Base-by-base conservation (phyloP, 2,888 invertebrate species). In the Abscondita cerata region DNA sequence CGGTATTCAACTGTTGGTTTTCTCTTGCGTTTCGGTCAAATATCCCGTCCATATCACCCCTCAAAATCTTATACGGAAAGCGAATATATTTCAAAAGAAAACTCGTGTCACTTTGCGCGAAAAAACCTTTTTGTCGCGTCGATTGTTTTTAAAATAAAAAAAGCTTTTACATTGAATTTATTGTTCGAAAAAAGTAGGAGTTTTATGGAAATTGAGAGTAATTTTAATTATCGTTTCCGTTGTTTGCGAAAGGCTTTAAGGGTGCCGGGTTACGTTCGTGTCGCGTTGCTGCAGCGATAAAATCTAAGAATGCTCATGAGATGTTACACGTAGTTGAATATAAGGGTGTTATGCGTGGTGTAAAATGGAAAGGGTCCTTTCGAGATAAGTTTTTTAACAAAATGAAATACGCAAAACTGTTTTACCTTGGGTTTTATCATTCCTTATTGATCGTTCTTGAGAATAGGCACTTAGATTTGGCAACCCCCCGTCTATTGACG, bases 271-370 rank as follows among this genome's bases (percentile, higher is more conserved):
- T n/a, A n/a, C 25, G 6, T 25, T 25, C 6, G 25, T 6, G 6
- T 6, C 25, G 54, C 54, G 60, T 48, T 46, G 31, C 18, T 54
- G 50, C 34, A 54, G 34, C 40, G 61, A 61, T 61, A 56, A 61
- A 61, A 61, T 61, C 61, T 46, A 47, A 52, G 46, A 38, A 56
- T 55, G 5, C 52, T 55, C 61, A 20, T 33, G 55, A 46, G 52
- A 56, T 48, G 46, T 46, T 48, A 36, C 46, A 47, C 52, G 46
- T 61, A 19, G 40, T 20, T 20, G 8, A 18, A 13, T 33, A 15
- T 44, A 13, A 18, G 50, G 58, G 58, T 52, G 58, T 57, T 51
- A 48, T 38, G 36, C 48, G 25, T 31, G 3, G 33, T 34, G 33
- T 34, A 36, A 48, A 51, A 15, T 13, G 34, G 18, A 33, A 51